Evolutionary conservation across 2,888 invertebrate species (phyloP), one percentile per base, ranked within the genome.

Genomic region (Eulithis testata): DNA sequence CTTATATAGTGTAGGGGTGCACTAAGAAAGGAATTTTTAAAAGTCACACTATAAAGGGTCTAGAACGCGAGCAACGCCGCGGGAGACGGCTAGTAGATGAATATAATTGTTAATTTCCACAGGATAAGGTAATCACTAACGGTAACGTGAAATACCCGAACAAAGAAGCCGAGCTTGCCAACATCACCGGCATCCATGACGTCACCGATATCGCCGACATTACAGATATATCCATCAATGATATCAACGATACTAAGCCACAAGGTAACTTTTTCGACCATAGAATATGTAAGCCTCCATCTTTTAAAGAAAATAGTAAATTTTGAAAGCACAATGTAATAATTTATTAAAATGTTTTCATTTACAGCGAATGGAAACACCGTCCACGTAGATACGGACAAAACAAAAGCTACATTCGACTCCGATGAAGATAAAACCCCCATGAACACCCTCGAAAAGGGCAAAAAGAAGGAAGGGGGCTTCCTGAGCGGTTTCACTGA

Each of bases 401-500:
- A 94, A 72, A 89, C 90, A 44, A 93, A 94, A 77, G 93, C 94
- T 1, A 92, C 93, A 1, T 92, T 94, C 65, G 93, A 94, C 73
- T 94, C 94, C 0, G 93, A 94, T 54, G 92, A 94, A 76, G 94
- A 94, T 61, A 94, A 94, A 76, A 94, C 93, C 11, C 91, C 93
- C 6, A 92, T 93, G 81, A 94, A 94, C 65, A 91, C 94, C 12
- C 84, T 94, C n/a, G 89, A 91, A 60, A 93, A 92, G 68, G 87
- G 94, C 63, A 93, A 93, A 73, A 88, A 94, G 75, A 91, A 94
- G 63, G 81, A 85, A 43, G 90, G 89, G 0, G 70, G 89, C 21
- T 91, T 93, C 82, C 80, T 92, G 36, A 90, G 91, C 31, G 91
- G 90, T 51, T 84, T 91, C 61, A 87, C 88, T 74, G 85, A 89